Evolutionary conservation across 2,797 vertebrate species (phyloP), one percentile per base, ranked within the genome.

Genomic region (Tenualosa ilisha): DNA sequence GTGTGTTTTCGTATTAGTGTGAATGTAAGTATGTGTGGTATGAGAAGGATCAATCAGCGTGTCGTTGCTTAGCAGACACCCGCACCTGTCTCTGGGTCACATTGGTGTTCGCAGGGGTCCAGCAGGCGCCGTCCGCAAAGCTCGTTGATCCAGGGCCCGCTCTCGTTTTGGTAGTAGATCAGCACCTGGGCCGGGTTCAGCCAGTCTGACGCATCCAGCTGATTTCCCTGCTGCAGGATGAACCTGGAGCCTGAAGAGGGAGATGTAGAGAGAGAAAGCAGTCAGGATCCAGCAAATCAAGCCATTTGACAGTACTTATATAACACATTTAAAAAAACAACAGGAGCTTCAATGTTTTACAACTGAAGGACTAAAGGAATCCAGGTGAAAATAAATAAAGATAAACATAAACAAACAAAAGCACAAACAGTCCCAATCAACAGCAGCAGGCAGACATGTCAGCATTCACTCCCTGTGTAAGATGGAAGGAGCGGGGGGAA

Each of bases 41-140:
- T 83, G 24, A 82, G 63, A 84, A 83, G 63, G 61, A 82, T 7
- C 13, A 24, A 17, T 53, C 1, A 1, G 12, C 53, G 13, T 65
- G 26, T 79, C n/a, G 24, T 50, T 22, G 6, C 46, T 49, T 3
- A 22, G 53, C 22, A 11, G 53, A 54, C 12, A 3, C 31, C 83
- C 94, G 88, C 92, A 99, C 98, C 98, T 68, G 98, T 97, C 89
- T 99, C 98, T 0, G 96, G 96, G 88, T 99, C 98, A 22, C 98
- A 99, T 91, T 99, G 97, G 85, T 99, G 98, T 92, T 99, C 98
- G 2, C 98, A 99, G 37, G 98, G 98, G 92, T 99, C 98, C 1
- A 99, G 94, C 82, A 99, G 96, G 84, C 98, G 96, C 1, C 97
- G 96, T 72, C 98, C 97, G 0, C 98, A 99, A 89, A 99, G 96